These are phyloP conservation scores for Drosophila nebulosa DNA, from an alignment of 1,140 invertebrate species.

Conservation along the genomic window DNA sequence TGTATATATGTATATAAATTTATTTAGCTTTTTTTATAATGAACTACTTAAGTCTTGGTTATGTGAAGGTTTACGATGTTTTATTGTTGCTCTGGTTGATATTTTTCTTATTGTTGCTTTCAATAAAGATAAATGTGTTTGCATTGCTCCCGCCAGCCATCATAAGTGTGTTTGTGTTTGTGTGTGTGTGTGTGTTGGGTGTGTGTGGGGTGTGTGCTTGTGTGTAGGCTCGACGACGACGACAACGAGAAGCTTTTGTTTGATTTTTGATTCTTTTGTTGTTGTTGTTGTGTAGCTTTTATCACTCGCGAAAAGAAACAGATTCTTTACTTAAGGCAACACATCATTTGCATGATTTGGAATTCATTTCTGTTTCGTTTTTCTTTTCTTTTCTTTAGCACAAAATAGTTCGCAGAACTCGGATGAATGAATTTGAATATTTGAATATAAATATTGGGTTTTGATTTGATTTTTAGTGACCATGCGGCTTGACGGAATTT, in stretches of 20 bases:
- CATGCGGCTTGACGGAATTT: conserved; percentile 61
- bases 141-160: conserved; percentile 37
- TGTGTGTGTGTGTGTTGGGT: conserved; percentile 3
- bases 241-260: background rate
- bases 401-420: conserved; percentile 48
- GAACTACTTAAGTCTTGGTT: conserved; percentile 37
- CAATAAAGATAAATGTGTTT: conserved; percentile 65
- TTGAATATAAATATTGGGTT: conserved; percentile 55
- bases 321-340: conserved; percentile 46
- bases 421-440: conserved; percentile 73
- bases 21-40: conserved; percentile 39
- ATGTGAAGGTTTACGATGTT: conserved; percentile 47
- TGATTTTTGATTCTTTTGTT: conserved; percentile 18
- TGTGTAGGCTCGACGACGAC: conserved; percentile 3
- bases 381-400: background rate
- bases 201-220: background rate
- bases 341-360: conserved; percentile 70
- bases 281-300: conserved; percentile 38
- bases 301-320: conserved; percentile 41
- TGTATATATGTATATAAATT: conserved; percentile 22
- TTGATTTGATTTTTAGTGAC: conserved; percentile 45
- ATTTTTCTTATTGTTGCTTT: conserved; percentile 44
- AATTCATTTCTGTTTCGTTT: conserved; percentile 43
- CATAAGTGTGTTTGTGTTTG: conserved; percentile 1
- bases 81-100: conserved; percentile 32